Percentiles rank a stretch among this genome's conserved stretches.
Conservation (phyloP, 1,140 invertebrate genomes). For the Phenacoccus solenopsis region DNA sequence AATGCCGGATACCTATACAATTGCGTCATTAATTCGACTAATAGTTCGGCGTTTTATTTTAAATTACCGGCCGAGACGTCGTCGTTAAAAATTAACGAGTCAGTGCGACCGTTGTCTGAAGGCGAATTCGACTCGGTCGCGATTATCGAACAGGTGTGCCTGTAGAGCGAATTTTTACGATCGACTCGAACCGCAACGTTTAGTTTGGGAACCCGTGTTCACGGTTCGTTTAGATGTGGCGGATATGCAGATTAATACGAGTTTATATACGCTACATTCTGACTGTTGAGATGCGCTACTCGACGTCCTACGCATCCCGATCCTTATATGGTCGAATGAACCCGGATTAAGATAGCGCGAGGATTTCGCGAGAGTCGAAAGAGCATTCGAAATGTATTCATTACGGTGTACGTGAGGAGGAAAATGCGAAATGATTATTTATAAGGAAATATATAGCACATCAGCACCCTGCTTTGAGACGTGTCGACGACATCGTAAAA, state of each 20-base stretch:
- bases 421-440: no score
- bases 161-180: no score
- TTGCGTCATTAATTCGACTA: neutral
- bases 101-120: neutral
- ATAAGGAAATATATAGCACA: no score
- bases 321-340: neutral
- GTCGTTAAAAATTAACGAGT: neutral
- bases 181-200: no score
- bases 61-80: neutral
- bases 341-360: neutral
- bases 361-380: neutral
- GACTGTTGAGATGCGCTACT: neutral
- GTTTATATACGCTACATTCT: neutral
- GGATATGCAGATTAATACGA: neutral
- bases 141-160: neutral
- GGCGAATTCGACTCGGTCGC: neutral
- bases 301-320: neutral
- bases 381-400: slow-evolving; percentile 1
- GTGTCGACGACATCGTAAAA: no score
- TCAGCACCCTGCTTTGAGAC: no score
- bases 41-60: neutral
- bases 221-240: neutral
- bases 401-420: no score
- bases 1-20: neutral
- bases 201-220: neutral